Evolutionary conservation across 2,113 vertebrate species (phyloP), one percentile per base, ranked within the genome.

Genomic region (Odocoileus virginianus): DNA sequence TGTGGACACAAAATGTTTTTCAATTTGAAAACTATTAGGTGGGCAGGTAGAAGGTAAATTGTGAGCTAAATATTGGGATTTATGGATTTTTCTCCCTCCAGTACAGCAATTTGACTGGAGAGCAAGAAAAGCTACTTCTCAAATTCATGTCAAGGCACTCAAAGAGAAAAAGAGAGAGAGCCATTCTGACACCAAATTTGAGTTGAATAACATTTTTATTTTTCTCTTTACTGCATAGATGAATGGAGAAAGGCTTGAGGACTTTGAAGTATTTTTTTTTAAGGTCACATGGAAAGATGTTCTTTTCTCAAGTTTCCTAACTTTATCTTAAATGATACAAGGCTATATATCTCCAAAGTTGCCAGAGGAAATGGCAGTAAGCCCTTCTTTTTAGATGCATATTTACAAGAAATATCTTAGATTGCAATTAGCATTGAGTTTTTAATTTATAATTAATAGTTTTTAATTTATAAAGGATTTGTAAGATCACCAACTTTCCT

Each of bases 251-350:
- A 96, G 28, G 5, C 13, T 60, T 86, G 91, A 82, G 50, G 14
- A 45, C 50, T 78, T 54, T 54, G 60, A 76, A 84, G 4, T 9
- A 13, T 45, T 83, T 86, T 83, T 45, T 64, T 45, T 64, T 86
- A 81, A 78, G 25, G 21, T 58, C 78, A 33, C 16, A 33, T 43
- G 21, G 15, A 95, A 87, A 85, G 43, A 45, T 55, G 67, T 58
- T 94, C 86, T 87, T 83, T 97, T 81, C 76, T 87, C 54, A 95
- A 79, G 15, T 74, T 86, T 95, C 61, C 57, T 97, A 55, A 78
- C 30, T 83, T 84, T 45, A 61, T 82, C 67, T 40, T 71, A 40
- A 40, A 67, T 7, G 58, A 64, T 10, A 54, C 0, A 47, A 25
- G 19, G 19, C 58, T 43, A 55, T 86, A 23, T 25, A 36, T 83